Base-by-base conservation (phyloP, 2,113 vertebrate species). In the Rostratula benghalensis region DNA sequence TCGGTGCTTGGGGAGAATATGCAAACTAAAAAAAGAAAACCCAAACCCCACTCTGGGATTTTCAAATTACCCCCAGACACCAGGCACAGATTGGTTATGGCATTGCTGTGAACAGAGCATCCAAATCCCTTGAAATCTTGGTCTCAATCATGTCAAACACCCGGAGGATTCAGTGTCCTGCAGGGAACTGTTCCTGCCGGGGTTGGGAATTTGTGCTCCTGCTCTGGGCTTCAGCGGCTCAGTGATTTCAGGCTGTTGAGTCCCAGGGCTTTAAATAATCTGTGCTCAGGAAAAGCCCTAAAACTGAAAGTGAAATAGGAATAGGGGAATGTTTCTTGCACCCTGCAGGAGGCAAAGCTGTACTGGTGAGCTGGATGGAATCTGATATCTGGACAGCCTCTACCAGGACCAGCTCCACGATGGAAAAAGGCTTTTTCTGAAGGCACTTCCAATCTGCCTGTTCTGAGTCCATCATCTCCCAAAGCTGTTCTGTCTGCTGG, bases 401-500 rank as follows among this genome's bases (percentile, higher is more conserved):
- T 2, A n/a, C 48, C 64, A 43, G 90, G 17, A 10, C 25, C n/a
- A 22, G 13, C 25, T 20, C 41, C 2, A 0, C 6, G 30, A 16
- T 16, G 35, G 53, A 11, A 64, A 30, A 2, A 27, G 33, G 31
- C 6, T 53, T 3, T 16, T 0, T 3, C 22, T 57, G 48, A 46
- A 64, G 75, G 81, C 86, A 75, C 82, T 83, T 56, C 75, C 28
- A 21, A 0, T 17, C 48, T 60, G 87, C 54, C 64, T 68, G 31
- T 33, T 65, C 45, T 33, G 37, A 31, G 53, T 27, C 9, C 1
- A 4, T 87, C 22, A 50, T 67, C 48, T 85, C 53, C 83, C 93
- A 73, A 6, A 73, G 61, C 87, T 46, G 50, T 65, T 70, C 53
- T 85, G 59, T 64, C 90, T 91, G 82, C 71, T 83, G 87, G 78